Conservation (phyloP, 2,797 vertebrate genomes). For the Mallotus villosus region DNA sequence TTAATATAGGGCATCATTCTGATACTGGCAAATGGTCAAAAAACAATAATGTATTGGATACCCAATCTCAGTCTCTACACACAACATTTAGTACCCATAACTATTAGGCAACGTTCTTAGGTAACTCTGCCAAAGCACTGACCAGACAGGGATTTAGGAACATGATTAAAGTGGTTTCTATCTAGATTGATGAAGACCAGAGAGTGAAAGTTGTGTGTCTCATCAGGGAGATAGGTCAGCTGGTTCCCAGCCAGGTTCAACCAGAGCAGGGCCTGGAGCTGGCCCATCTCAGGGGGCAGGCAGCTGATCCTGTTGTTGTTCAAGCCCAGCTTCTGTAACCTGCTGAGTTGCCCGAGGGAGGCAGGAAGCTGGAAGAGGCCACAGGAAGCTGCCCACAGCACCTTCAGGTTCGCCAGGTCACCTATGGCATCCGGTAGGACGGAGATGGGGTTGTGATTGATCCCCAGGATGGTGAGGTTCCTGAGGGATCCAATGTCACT, state of each 20-base stretch:
- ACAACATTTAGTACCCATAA: no score
- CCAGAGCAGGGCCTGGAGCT: conserved; percentile 36
- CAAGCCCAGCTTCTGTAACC: conserved; percentile 35
- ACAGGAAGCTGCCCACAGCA: conserved; percentile 45
- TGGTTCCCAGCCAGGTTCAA: conserved; percentile 44
- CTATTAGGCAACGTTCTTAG: no score
- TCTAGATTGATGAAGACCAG: conserved; percentile 40
- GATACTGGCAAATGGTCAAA: background rate
- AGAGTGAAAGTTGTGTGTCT: conserved; percentile 23
- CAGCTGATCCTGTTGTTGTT: conserved; percentile 33
- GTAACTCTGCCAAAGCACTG: background rate
- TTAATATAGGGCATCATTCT: no score
- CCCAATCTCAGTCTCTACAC: background rate
- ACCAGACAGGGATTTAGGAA: conserved; percentile 37
- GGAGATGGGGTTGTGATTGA: conserved; percentile 40
- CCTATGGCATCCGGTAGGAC: conserved; percentile 38
- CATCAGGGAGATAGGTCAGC: conserved; percentile 36
- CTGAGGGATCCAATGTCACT: conserved; percentile 31
- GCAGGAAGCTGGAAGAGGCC: conserved; percentile 27
- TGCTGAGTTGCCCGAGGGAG: conserved; percentile 38
- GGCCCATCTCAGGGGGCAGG: conserved; percentile 31
- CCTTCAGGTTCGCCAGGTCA: conserved; percentile 34
- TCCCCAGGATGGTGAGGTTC: conserved; percentile 35
- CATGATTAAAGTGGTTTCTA: conserved; percentile 35
- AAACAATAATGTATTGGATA: background rate